Evolutionary conservation across 2,888 invertebrate species (phyloP), one percentile per base, ranked within the genome.

Genomic region (Melinaea menophilus): DNA sequence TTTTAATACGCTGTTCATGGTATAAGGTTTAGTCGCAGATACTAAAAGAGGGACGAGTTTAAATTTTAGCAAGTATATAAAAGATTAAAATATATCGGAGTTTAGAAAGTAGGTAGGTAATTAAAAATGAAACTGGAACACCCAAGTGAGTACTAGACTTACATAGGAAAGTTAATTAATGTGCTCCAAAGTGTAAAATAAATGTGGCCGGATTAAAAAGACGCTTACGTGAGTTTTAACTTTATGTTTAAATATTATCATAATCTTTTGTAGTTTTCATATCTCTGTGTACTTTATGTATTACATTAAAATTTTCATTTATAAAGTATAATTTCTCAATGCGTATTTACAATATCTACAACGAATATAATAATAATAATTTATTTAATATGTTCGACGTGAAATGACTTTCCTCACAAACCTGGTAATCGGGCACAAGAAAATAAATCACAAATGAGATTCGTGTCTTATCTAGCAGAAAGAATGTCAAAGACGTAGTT

Each of bases 401-500:
- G 47, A 63, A 48, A 46, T 59, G 55, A 58, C 56, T 57, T 64
- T 64, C 56, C 55, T 57, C 61, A 64, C 48, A 51, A 58, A 55
- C 58, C 55, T 55, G 64, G 58, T 61, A 61, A 61, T 61, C 51
- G 55, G 58, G 59, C 45, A 59, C 54, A 55, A 60, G 55, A 48
- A 56, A 72, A 71, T 70, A 74, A 70, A 69, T 69, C 64, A 72
- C 71, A 65, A 65, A 69, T 57, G 66, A 70, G 69, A 67, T 65
- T 62, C 63, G 54, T 67, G 61, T 64, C 65, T 67, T 59, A 62
- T 68, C 64, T 59, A 61, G 61, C 58, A 62, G 64, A 63, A 66
- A 64, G 68, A 58, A 70, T 74, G 67, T 68, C 68, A 69, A 72
- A 72, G 70, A 69, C 70, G 72, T 71, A 71, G 73, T 70, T 73